phyloP scores from a whole-genome alignment of 2,888 invertebrate species.

The Dysmachus trigonus region DNA sequence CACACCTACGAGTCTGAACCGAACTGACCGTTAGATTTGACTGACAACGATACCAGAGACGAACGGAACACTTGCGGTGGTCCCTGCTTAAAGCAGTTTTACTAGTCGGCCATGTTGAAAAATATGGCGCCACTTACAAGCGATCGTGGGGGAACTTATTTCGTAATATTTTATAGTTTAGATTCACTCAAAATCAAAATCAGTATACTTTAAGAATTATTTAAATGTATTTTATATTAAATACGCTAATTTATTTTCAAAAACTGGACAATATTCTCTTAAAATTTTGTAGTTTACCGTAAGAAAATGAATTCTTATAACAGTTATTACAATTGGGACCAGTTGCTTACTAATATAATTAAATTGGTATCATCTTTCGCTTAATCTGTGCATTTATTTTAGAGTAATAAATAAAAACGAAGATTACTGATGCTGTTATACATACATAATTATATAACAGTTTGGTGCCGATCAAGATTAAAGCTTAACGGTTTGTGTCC shows the following conservation, averaged over 20 bases:
- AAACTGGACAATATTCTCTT: neutral
- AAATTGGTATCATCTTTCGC: neutral
- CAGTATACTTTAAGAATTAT: neutral
- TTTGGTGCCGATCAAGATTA: neutral
- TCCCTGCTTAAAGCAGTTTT: neutral
- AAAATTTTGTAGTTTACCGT: no score
- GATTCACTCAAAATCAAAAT: neutral
- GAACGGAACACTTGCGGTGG: neutral
- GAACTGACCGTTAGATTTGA: constrained; percentile 30
- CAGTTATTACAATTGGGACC: neutral
- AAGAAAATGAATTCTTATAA: neutral
- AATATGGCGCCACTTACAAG: neutral
- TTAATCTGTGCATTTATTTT: neutral
- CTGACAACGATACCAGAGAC: neutral
- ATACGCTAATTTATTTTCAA: neutral
- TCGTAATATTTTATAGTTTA: neutral
- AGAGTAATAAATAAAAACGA: neutral
- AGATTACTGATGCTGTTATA: neutral
- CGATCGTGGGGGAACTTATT: neutral
- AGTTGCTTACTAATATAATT: neutral
- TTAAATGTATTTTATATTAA: neutral
- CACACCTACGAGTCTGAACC: constrained; percentile 13
- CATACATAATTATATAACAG: neutral
- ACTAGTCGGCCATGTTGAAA: neutral
- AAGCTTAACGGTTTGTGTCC: neutral